Base-by-base conservation (phyloP, 2,888 invertebrate genomes). In the Ctena decussata region DNA sequence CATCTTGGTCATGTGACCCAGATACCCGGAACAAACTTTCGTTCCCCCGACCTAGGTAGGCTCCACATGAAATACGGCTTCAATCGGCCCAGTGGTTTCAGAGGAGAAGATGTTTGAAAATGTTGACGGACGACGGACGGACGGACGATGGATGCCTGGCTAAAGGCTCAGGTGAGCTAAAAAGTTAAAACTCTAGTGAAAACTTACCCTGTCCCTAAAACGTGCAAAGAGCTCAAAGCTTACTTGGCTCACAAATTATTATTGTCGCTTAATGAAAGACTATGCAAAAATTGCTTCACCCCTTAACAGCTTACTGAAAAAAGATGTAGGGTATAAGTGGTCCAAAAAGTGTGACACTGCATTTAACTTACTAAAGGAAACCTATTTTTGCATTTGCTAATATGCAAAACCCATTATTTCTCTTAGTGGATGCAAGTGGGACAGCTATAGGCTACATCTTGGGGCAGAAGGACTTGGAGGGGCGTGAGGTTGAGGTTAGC, bases 241-340 rank as follows among this genome's bases (percentile, higher is more conserved):
- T 86, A 85, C 41, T 53, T 90, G 24, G 89, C 90, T 0, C 35
- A 77, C 78, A 18, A 84, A 87, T 37, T 87, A 87, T 35, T 90
- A 89, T 27, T 60, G 89, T 11, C 70, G n/a, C 71, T 90, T 90
- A 77, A 78, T 89, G 2, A 37, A 53, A 15, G 75, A 81, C 5
- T 91, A 84, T 87, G 78, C 89, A 18, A 65, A 78, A 69, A 82
- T 89, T 18, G 86, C 89, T 11, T 3, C 37, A 30, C 89, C 92
- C 0, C 46, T 91, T 11, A 81, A 90, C 65, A 24, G 76, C 2
- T 57, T 90, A 0, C 35, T 87, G 37, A 82, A 77, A 12, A 81
- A 89, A 69, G 85, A 87, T n/a, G 39, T n/a, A 0, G 41, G 46
- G n/a, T 90, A 84, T 72, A 41, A 35, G 0, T 91, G 92, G 92